Conservation (phyloP, 1,140 invertebrate genomes). For the Dolichoris vasculosae region DNA sequence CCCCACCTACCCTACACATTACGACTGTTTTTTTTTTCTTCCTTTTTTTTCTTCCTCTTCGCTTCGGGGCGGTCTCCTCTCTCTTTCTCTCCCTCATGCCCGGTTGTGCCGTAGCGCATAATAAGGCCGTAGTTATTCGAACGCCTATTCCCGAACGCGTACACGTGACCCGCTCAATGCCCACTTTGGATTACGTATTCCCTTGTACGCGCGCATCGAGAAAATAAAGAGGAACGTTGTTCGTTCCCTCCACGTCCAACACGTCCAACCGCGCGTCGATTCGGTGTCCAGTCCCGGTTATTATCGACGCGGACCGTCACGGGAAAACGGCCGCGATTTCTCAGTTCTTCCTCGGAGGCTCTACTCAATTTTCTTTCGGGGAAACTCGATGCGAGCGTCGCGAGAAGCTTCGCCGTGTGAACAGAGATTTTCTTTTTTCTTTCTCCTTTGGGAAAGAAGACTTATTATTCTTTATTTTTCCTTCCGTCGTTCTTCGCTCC, state of each 20-base stretch:
- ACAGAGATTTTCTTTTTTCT: not conserved
- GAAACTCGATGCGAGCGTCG: not conserved
- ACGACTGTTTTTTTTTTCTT: too few relatives aligned
- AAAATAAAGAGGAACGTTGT: slow-evolving; percentile 20
- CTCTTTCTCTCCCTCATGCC: not conserved
- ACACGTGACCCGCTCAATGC: slow-evolving; percentile 29
- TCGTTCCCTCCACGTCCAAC: not conserved
- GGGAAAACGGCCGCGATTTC: not conserved
- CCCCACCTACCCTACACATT: too few relatives aligned
- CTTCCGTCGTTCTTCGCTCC: not conserved
- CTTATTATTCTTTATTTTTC: too few relatives aligned
- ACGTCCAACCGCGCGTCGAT: too few relatives aligned
- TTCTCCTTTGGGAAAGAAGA: not conserved
- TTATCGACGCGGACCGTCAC: not conserved
- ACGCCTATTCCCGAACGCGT: not conserved
- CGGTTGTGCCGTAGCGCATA: not conserved
- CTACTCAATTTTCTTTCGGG: not conserved
- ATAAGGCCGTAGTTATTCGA: slow-evolving; percentile 31
- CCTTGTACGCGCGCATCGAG: not conserved
- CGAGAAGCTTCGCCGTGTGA: not conserved
- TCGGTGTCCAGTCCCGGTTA: not conserved
- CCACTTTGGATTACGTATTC: slow-evolving; percentile 8
- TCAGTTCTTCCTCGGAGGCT: not conserved
- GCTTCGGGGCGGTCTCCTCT: not conserved
- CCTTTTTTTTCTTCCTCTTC: not conserved